A percentile compares a stretch with the other conserved stretches of the same genome.
phyloP scores from a whole-genome alignment of 2,113 vertebrate species.

The Misgurnus mizolepis region DNA sequence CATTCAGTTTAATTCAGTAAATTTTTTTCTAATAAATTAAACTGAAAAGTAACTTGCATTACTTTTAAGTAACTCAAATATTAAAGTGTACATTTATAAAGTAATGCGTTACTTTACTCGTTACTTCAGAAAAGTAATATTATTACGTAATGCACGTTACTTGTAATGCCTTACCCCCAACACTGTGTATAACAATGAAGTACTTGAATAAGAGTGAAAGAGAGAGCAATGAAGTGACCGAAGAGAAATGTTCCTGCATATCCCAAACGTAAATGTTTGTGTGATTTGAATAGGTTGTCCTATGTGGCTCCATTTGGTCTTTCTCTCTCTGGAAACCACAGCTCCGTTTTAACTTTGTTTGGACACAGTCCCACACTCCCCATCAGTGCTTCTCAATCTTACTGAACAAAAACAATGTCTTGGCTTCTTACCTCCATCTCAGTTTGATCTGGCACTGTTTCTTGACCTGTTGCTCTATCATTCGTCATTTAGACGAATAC shows the following conservation, averaged over 20 bases:
- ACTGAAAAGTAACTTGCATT: no score
- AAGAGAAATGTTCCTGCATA: constrained; percentile 18
- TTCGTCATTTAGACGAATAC: constrained; percentile 22
- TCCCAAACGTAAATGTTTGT: constrained; percentile 23
- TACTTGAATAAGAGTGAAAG: background rate
- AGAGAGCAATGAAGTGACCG: background rate
- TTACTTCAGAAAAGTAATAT: no score
- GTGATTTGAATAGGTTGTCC: background rate
- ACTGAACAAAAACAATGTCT: constrained; percentile 28
- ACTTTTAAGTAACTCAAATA: no score
- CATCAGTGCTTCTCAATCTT: constrained; percentile 38
- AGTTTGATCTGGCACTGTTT: constrained; percentile 33
- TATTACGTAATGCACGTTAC: no score
- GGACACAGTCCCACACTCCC: constrained; percentile 25
- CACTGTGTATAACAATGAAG: no score
- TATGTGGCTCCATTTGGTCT: constrained; percentile 8
- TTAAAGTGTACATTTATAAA: no score
- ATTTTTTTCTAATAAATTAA: no score
- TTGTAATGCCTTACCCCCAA: no score
- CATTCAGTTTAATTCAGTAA: no score
- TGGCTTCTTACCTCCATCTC: constrained; percentile 10
- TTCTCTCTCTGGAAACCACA: background rate
- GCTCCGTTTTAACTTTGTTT: constrained; percentile 31
- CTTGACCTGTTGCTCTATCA: constrained; percentile 11
- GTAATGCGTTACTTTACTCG: no score